Conservation (phyloP, 2,888 invertebrate genomes). For the Agrilus biguttatus region DNA sequence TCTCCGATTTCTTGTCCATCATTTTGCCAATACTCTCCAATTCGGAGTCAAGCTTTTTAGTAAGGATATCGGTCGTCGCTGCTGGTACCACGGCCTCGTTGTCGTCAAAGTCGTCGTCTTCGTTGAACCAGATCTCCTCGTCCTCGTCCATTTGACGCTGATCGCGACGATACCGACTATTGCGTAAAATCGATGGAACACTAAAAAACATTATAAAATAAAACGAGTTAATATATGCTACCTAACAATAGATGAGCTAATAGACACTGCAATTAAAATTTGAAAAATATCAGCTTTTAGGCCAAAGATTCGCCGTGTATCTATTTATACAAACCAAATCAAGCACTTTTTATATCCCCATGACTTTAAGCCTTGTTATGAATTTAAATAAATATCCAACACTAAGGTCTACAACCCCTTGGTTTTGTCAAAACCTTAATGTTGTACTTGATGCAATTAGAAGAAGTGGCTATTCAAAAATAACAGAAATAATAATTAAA, state of each 20-base stretch:
- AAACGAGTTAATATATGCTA: background rate
- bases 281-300: no score
- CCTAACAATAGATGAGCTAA: background rate
- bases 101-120: constrained; percentile 87
- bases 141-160: constrained; percentile 91
- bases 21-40: constrained; percentile 42
- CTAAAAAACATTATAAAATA: constrained; percentile 26
- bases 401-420: no score
- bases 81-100: constrained; percentile 45
- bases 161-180: constrained; percentile 74
- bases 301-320: no score
- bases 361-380: no score
- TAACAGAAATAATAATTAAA: no score
- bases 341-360: no score
- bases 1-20: constrained; percentile 26
- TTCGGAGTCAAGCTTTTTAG: constrained; percentile 43
- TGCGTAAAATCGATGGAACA: constrained; percentile 68
- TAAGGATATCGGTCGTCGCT: constrained; percentile 36
- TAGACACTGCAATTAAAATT: no score
- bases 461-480: no score
- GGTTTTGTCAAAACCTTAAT: no score
- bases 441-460: no score
- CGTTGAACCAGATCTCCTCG: constrained; percentile 98
- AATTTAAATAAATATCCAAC: no score
- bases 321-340: no score